phyloP scores from a whole-genome alignment of 2,113 vertebrate species.

The Polyodon spathula region DNA sequence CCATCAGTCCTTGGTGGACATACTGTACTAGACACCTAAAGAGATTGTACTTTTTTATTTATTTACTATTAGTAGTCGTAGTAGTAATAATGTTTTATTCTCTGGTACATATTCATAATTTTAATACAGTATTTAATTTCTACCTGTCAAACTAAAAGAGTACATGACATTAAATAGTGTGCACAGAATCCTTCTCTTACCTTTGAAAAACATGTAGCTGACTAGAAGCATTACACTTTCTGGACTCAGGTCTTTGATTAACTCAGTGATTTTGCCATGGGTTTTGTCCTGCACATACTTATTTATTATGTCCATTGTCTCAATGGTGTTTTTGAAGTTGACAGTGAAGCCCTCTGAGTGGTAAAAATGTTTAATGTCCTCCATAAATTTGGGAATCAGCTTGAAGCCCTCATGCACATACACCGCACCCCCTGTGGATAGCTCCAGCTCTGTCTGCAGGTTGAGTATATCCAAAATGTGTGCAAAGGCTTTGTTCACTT shows the following conservation, averaged over 20 bases:
- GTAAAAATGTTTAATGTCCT: constrained; percentile 37
- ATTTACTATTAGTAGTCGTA: too few species aligned
- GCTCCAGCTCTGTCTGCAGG: constrained; percentile 9
- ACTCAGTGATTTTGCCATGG: constrained; percentile 41
- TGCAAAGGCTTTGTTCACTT: constrained; percentile 30
- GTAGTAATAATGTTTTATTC: too few species aligned
- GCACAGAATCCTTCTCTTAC: constrained; percentile 25
- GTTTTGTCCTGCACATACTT: constrained; percentile 42
- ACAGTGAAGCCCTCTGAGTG: constrained; percentile 37
- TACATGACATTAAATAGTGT: too few species aligned
- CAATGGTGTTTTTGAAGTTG: constrained; percentile 32
- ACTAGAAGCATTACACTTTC: constrained; percentile 48
- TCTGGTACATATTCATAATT: too few species aligned
- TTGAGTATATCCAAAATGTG: constrained; percentile 19
- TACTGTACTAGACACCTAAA: too few species aligned
- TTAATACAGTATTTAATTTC: too few species aligned
- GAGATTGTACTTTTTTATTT: too few species aligned
- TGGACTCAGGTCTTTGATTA: constrained; percentile 32
- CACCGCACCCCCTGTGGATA: constrained; percentile 36
- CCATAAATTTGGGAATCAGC: constrained; percentile 30
- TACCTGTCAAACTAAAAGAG: too few species aligned
- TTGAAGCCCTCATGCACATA: constrained; percentile 34
- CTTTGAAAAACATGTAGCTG: constrained; percentile 58
- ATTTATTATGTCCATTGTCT: constrained; percentile 39
- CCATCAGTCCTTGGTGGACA: too few species aligned